Base-by-base conservation (phyloP, 1,140 invertebrate genomes). In the Armadillidium nasatum region DNA sequence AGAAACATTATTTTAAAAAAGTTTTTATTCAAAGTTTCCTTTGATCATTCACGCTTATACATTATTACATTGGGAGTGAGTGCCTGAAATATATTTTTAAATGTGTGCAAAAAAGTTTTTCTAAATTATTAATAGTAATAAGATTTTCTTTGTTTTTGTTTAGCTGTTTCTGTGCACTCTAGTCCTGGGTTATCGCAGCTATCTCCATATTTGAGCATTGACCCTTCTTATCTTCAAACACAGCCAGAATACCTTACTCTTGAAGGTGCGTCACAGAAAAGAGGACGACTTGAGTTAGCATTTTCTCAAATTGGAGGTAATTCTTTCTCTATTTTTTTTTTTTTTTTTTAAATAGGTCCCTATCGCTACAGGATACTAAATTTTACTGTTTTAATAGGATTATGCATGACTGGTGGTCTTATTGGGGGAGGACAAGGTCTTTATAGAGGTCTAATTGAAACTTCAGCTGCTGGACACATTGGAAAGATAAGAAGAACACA, bases 191-290 rank as follows among this genome's bases (percentile, higher is more conserved):
- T 83, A 10, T 79, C 81, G 9, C 82, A 84, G 44, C 82, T 94
- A 22, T 96, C 94, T 78, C 95, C 95, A 4, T 97, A 96, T 84
- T 87, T 97, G 80, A 96, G 95, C 85, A 93, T 95, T 85, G 93
- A 96, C 85, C 93, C 94, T 44, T 87, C 90, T 44, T 93, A 93
- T 84, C 87, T 96, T 78, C 89, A 90, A 67, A 88, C 88, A 82
- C 92, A 95, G 82, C 94, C 94, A 72, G 94, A 97, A 87, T 97
- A 94, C 82, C 94, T 98, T 82, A 94, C 96, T 82, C 91, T 94
- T 45, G 95, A 97, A 85, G 94, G 93, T 72, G 89, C 90, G n/a
- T 88, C 87, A 44, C 90, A 91, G 82, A 90, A 92, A 80, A 85
- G 93, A 84, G 93, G 93, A 33, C 85, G 93, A 72, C 93, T 95